Evolutionary conservation across 2,113 vertebrate genomes (phyloP).

Genomic region (Microcebus ravelobensis): DNA sequence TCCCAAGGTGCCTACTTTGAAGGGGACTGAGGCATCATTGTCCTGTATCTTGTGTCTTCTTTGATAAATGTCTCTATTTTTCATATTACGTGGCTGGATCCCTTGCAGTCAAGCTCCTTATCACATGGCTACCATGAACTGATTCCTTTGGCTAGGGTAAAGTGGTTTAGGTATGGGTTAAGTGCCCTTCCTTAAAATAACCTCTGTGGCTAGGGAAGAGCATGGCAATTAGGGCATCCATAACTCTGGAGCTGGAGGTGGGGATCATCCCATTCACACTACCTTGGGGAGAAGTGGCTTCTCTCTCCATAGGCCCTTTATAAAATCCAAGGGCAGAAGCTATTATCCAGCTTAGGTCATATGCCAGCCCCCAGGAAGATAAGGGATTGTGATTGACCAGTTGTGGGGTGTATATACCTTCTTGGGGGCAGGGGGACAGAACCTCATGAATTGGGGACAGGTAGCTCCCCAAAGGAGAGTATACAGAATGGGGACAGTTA

Average conservation of each 20-base stretch:
- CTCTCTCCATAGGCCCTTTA: not conserved
- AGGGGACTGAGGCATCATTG: no score
- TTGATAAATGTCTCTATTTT: no score
- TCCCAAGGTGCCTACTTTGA: no score
- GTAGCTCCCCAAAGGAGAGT: not conserved
- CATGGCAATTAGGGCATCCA: not conserved
- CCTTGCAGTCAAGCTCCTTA: not conserved
- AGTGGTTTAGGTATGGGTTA: not conserved
- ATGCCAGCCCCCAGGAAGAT: not conserved
- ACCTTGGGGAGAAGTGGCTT: not conserved
- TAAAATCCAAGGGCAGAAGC: not conserved
- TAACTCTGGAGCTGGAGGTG: not conserved
- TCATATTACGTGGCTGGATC: no score
- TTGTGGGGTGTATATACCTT: not conserved
- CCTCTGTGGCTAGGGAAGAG: not conserved
- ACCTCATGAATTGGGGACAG: not conserved
- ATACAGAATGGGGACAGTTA: not conserved
- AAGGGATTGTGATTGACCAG: not conserved
- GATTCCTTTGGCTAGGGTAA: not conserved
- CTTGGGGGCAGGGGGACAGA: not conserved
- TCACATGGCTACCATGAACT: not conserved
- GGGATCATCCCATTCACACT: not conserved
- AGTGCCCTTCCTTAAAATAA: not conserved
- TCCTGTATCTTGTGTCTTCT: no score
- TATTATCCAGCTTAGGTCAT: not conserved